A percentile compares a stretch with the other conserved stretches of the same genome.
Conservation (phyloP, 2,888 invertebrate genomes). For the Cremastinae sp. region DNA sequence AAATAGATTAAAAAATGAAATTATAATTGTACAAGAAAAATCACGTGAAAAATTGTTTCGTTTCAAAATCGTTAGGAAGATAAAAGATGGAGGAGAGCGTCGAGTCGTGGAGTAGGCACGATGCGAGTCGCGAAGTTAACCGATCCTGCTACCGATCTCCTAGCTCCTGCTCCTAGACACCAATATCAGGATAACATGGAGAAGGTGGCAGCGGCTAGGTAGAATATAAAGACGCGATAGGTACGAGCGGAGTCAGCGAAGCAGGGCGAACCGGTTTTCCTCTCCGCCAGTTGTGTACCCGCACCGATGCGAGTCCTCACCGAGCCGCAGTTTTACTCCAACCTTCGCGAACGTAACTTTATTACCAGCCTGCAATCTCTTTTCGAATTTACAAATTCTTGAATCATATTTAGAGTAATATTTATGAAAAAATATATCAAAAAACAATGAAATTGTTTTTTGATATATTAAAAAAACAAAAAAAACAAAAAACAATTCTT, state of each 20-base stretch:
- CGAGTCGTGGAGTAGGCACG: constrained; percentile 17
- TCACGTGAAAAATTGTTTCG: background rate
- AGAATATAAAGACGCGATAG: constrained; percentile 49
- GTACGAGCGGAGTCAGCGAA: constrained; percentile 52
- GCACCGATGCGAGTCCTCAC: constrained; percentile 17
- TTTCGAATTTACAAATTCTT: background rate
- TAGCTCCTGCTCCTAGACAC: constrained; percentile 73
- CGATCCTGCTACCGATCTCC: constrained; percentile 68
- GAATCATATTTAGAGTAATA: background rate
- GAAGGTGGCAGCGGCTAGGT: constrained; percentile 65
- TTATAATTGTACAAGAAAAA: background rate
- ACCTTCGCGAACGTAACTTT: constrained; percentile 27
- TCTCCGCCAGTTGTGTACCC: constrained; percentile 27
- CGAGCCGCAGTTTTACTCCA: constrained; percentile 37
- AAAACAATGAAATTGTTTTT: no score
- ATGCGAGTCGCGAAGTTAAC: constrained; percentile 36
- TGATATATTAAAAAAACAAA: no score
- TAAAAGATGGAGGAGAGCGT: constrained; percentile 24
- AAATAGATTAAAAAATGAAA: no score
- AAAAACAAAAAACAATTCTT: no score
- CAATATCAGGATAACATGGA: constrained; percentile 71
- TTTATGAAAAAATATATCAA: no score
- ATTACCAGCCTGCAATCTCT: background rate
- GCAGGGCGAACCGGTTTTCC: constrained; percentile 61
- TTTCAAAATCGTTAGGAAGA: background rate